A percentile compares a stretch with the other conserved stretches of the same genome.
These are phyloP conservation scores for Tipula confusa DNA, from an alignment of 2,888 invertebrate species.

Conservation along the genomic window DNA sequence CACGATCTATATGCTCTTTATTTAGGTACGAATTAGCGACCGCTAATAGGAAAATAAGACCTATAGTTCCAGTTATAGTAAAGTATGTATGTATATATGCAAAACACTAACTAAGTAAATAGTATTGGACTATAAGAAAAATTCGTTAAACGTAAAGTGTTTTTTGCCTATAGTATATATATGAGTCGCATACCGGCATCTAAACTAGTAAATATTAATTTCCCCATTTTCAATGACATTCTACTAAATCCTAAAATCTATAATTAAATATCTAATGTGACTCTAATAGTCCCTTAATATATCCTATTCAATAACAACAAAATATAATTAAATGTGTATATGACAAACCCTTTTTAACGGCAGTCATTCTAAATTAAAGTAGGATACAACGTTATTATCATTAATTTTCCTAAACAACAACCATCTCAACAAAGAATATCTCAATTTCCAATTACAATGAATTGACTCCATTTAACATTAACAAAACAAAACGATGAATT, in stretches of 20 bases:
- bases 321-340: background rate
- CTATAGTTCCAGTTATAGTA: too few species aligned
- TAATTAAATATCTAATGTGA: background rate
- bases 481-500: constrained; percentile 6
- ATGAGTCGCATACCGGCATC: too few species aligned
- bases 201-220: too few species aligned
- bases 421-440: background rate
- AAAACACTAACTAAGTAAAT: too few species aligned
- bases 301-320: background rate
- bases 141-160: too few species aligned
- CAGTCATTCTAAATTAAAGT: background rate
- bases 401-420: background rate
- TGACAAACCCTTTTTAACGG: background rate
- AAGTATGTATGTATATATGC: too few species aligned
- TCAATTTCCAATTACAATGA: constrained; percentile 25
- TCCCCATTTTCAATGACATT: too few species aligned
- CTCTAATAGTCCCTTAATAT: background rate
- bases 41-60: too few species aligned
- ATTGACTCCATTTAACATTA: constrained; percentile 29
- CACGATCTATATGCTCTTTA: too few species aligned
- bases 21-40: too few species aligned
- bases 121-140: too few species aligned
- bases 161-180: too few species aligned
- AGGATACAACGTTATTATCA: background rate
- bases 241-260: background rate